Percentiles rank a stretch among this genome's conserved stretches.
These are phyloP conservation scores for Melanerpes formicivorus DNA, from an alignment of 2,113 vertebrate species.

Conservation along the genomic window DNA sequence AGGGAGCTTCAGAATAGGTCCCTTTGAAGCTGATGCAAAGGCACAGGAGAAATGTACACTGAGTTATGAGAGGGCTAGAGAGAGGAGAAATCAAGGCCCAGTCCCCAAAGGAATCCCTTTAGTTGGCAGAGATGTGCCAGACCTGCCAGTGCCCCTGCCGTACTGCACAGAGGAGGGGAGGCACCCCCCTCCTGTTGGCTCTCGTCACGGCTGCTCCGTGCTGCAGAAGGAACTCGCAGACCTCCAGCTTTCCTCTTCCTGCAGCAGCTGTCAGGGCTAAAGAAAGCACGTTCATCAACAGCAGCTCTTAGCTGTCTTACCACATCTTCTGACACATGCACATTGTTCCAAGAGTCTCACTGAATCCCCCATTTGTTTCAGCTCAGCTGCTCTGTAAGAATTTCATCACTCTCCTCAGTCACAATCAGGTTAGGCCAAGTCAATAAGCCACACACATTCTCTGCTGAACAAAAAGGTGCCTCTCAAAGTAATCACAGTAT, in stretches of 20 bases:
- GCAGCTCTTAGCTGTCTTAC: background rate
- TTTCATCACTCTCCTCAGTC: background rate
- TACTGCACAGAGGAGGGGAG: conserved; percentile 89
- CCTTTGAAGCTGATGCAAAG: background rate
- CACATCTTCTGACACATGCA: background rate
- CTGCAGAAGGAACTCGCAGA: conserved; percentile 86
- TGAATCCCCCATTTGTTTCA: background rate
- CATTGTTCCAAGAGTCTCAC: rapidly evolving
- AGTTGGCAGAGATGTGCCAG: background rate
- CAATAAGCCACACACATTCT: background rate
- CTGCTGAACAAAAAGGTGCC: background rate
- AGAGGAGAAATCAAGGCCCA: rapidly evolving
- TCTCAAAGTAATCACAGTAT: background rate
- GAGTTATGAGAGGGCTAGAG: too few species aligned
- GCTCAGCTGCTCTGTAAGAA: background rate
- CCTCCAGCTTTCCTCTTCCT: conserved; percentile 91
- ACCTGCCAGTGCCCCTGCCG: conserved; percentile 99
- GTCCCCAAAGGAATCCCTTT: background rate
- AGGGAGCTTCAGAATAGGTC: background rate
- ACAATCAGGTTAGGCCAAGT: background rate
- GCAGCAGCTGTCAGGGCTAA: conserved; percentile 92
- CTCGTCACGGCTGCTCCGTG: conserved; percentile 82
- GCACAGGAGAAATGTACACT: rapidly evolving
- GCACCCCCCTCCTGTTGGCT: conserved; percentile 86
- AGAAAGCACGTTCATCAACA: background rate